Conservation (phyloP, 2,888 invertebrate species). For the Hoplodrina ambigua region DNA sequence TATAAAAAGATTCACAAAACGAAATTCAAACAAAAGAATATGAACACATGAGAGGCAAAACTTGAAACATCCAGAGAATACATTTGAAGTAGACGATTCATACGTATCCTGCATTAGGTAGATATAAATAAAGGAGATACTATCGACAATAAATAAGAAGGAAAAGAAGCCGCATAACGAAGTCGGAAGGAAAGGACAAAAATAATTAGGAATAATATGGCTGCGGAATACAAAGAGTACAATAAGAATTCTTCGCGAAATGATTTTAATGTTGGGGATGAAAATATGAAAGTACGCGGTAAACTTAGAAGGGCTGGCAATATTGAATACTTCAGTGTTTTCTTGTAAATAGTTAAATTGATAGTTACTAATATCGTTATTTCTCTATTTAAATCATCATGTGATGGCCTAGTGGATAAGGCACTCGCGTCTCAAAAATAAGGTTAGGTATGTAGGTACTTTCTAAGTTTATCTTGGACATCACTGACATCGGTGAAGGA, state of each 20-base stretch:
- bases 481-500: no score
- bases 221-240: constrained; percentile 78
- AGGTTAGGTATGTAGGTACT: no score
- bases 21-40: constrained; percentile 54
- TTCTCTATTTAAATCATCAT: neutral
- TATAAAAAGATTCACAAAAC: constrained; percentile 37
- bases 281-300: constrained; percentile 59
- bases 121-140: constrained; percentile 68
- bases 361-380: neutral
- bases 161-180: constrained; percentile 77
- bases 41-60: constrained; percentile 50
- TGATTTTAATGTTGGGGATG: constrained; percentile 66
- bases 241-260: constrained; percentile 69
- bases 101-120: constrained; percentile 69
- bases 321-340: constrained; percentile 26
- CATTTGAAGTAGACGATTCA: constrained; percentile 69
- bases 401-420: no score
- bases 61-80: constrained; percentile 62
- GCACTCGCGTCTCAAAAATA: no score
- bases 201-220: constrained; percentile 85
- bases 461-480: no score
- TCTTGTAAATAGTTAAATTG: neutral
- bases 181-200: constrained; percentile 75
- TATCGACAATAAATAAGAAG: constrained; percentile 77
- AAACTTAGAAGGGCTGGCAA: constrained; percentile 37